A percentile compares a stretch with the other conserved stretches of the same genome.
phyloP scores from a whole-genome alignment of 2,797 vertebrate species.

The Takifugu ocellatus region DNA sequence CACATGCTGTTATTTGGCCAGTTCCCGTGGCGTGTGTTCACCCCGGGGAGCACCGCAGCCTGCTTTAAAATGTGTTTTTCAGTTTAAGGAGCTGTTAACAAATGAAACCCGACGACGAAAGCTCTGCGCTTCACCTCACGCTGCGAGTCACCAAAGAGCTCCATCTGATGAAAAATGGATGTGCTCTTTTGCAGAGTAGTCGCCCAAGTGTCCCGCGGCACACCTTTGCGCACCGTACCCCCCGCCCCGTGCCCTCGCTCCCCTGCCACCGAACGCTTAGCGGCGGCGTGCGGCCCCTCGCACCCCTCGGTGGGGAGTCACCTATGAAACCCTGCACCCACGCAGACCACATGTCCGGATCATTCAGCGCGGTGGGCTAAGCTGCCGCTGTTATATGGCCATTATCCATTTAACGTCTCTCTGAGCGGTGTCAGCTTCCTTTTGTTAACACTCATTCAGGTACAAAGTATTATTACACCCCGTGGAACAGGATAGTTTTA shows the following conservation, averaged over 20 bases:
- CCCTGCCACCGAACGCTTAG: slow-evolving; percentile 39
- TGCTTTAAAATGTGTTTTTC: slow-evolving; percentile 28
- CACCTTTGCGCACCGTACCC: slow-evolving; percentile 43
- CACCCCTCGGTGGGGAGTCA: slow-evolving; percentile 56
- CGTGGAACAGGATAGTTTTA: slow-evolving; percentile 65
- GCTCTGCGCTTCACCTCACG: slow-evolving; percentile 45
- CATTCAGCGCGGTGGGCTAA: slow-evolving; percentile 62
- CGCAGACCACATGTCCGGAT: slow-evolving; percentile 67
- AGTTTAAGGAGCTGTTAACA: slow-evolving; percentile 8
- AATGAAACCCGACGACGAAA: slow-evolving; percentile 42
- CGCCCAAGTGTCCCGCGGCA: slow-evolving; percentile 58
- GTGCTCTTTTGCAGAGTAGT: slow-evolving; percentile 57
- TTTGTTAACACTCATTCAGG: slow-evolving; percentile 73
- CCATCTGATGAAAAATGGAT: slow-evolving; percentile 68
- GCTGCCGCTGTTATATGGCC: slow-evolving; percentile 63
- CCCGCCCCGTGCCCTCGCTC: slow-evolving; percentile 12
- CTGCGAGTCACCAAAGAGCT: slow-evolving; percentile 57
- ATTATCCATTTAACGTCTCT: slow-evolving; percentile 75
- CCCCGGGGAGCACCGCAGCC: background rate
- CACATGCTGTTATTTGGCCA: too few species aligned
- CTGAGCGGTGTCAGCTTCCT: slow-evolving; percentile 71
- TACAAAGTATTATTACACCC: slow-evolving; percentile 76
- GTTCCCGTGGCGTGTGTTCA: too few species aligned
- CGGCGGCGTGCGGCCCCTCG: slow-evolving; percentile 42
- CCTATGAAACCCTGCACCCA: slow-evolving; percentile 72